Evolutionary conservation across 2,888 invertebrate genomes (phyloP).

Genomic region (Parnassius smintheus): DNA sequence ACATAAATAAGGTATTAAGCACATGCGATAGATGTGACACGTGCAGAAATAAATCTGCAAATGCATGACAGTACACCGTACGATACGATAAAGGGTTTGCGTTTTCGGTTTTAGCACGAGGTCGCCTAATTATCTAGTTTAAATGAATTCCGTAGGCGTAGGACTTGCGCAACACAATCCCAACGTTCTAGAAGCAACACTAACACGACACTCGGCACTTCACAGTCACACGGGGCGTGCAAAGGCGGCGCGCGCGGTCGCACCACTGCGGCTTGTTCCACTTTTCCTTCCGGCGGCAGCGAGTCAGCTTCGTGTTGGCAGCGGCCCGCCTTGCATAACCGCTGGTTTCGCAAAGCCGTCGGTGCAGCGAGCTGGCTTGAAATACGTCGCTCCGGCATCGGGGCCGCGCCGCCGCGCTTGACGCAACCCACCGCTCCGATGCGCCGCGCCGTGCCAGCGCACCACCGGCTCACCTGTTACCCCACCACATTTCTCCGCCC

Average conservation of each 20-base stretch:
- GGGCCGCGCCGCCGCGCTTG: slow-evolving; percentile 46
- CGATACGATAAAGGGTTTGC: slow-evolving; percentile 40
- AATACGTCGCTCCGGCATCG: slow-evolving; percentile 71
- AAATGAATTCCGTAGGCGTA: slow-evolving; percentile 77
- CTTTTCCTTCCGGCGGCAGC: slow-evolving; percentile 75
- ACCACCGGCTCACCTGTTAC: slow-evolving; percentile 46
- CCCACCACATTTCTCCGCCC: slow-evolving; percentile 55
- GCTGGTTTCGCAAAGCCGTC: slow-evolving; percentile 77
- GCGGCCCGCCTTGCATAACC: slow-evolving; percentile 79
- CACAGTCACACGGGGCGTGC: slow-evolving; percentile 73
- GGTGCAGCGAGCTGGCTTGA: slow-evolving; percentile 74
- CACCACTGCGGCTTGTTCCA: slow-evolving; percentile 78
- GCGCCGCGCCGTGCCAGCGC: slow-evolving; percentile 57
- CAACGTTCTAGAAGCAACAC: slow-evolving; percentile 77
- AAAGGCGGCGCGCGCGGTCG: slow-evolving; percentile 74
- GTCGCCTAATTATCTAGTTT: slow-evolving; percentile 62
- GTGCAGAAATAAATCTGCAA: slow-evolving; percentile 34
- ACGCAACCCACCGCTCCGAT: slow-evolving; percentile 54
- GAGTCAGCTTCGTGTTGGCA: slow-evolving; percentile 72
- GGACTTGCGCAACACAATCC: slow-evolving; percentile 73
- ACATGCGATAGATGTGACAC: slow-evolving; percentile 37
- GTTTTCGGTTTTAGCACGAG: slow-evolving; percentile 48
- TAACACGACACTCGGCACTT: slow-evolving; percentile 76
- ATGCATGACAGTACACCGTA: slow-evolving; percentile 39
- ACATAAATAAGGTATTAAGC: slow-evolving; percentile 20